Evolutionary conservation across 2,888 invertebrate genomes (phyloP).

Genomic region (Drosophila siamana): DNA sequence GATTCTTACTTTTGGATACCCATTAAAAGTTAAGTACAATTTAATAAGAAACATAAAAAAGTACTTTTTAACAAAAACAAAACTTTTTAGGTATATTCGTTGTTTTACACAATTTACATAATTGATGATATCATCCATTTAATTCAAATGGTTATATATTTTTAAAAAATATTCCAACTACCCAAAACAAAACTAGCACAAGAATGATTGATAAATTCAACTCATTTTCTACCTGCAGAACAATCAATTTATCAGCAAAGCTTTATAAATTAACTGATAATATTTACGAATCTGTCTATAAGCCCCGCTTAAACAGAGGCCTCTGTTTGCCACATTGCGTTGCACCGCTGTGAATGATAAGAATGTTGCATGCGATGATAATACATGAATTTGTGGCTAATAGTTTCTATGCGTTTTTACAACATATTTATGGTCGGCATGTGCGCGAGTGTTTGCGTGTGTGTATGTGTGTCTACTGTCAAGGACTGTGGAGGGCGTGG

Average conservation of each 20-base stretch:
- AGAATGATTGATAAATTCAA: not conserved
- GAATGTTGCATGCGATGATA: slow-evolving; percentile 45
- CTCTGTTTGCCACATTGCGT: not conserved
- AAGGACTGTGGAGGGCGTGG: slow-evolving; percentile 41
- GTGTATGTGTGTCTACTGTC: slow-evolving; percentile 33
- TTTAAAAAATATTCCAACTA: too few relatives aligned
- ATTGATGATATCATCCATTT: too few relatives aligned
- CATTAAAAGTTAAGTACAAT: too few relatives aligned
- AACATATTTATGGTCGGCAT: slow-evolving; percentile 50
- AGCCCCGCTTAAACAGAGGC: not conserved
- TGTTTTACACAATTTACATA: too few relatives aligned
- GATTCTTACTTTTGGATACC: too few relatives aligned
- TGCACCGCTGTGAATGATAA: slow-evolving; percentile 29
- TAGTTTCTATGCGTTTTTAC: slow-evolving; percentile 53
- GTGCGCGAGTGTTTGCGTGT: not conserved
- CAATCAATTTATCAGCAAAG: not conserved
- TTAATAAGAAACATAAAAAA: too few relatives aligned
- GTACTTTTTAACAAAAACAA: too few relatives aligned
- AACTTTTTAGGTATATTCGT: too few relatives aligned
- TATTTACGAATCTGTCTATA: not conserved
- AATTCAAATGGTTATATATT: too few relatives aligned
- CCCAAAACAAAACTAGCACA: not conserved
- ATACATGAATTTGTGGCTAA: slow-evolving; percentile 49
- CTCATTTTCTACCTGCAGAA: not conserved
- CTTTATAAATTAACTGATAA: not conserved